These are phyloP conservation scores for Alfaro cultratus DNA, from an alignment of 2,797 vertebrate species.

Conservation along the genomic window DNA sequence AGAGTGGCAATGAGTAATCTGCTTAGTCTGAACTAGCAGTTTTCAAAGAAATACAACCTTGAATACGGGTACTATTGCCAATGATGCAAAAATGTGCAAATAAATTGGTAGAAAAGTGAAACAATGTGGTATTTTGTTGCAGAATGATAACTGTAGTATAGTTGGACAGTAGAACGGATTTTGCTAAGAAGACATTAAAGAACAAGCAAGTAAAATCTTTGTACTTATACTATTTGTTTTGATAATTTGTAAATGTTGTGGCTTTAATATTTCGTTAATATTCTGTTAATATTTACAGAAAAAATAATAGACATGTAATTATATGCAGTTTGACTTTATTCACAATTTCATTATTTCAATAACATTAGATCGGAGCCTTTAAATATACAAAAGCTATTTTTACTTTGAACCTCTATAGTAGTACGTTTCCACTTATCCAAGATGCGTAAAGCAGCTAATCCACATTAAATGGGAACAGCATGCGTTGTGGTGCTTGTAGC, in stretches of 20 bases:
- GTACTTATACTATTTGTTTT: not conserved
- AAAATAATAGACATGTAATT: not conserved
- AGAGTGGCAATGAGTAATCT: not conserved
- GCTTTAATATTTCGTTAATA: too few relatives aligned
- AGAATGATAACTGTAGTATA: not conserved
- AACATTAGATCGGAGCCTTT: not conserved
- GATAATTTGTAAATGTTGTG: not conserved
- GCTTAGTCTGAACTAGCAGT: not conserved
- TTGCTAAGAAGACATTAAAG: not conserved
- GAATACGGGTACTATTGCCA: not conserved
- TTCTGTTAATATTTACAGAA: not conserved
- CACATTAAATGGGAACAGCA: not conserved
- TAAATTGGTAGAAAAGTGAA: not conserved
- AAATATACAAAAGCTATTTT: not conserved
- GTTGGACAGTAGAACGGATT: not conserved
- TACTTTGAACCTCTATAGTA: not conserved
- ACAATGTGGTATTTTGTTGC: not conserved
- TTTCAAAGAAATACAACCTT: not conserved
- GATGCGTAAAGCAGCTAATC: not conserved
- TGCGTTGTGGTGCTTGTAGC: not conserved
- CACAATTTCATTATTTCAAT: not conserved
- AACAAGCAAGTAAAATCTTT: not conserved
- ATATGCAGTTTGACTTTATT: not conserved
- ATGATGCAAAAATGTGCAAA: not conserved
- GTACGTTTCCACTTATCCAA: not conserved